These are phyloP conservation scores for Hesperia comma DNA, from an alignment of 2,888 invertebrate species.

Conservation along the genomic window DNA sequence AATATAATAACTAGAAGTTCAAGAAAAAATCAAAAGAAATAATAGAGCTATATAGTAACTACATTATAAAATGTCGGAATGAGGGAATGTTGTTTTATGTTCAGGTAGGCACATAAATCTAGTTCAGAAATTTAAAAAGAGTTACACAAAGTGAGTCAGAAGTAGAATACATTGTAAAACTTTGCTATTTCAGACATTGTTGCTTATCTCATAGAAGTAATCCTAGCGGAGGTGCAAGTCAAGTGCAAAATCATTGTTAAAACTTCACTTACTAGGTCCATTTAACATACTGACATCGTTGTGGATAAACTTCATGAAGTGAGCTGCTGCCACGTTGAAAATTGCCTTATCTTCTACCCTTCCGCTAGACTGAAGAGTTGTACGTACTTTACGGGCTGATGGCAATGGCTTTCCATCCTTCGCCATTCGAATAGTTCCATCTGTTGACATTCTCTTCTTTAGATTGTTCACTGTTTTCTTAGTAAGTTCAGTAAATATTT, in stretches of 20 bases:
- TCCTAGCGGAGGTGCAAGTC: not conserved
- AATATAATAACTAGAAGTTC: too few species aligned
- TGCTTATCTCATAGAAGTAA: not conserved
- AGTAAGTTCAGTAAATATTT: too few species aligned
- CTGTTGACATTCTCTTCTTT: too few species aligned
- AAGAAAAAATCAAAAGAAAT: too few species aligned
- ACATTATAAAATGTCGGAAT: too few species aligned
- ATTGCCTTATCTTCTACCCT: slow-evolving; percentile 57
- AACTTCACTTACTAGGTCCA: slow-evolving; percentile 56
- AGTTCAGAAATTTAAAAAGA: not conserved
- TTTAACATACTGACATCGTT: slow-evolving; percentile 61
- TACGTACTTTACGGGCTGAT: slow-evolving; percentile 64
- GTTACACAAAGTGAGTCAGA: not conserved
- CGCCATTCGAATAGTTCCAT: slow-evolving; percentile 52
- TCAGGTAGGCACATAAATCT: too few species aligned
- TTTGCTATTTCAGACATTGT: not conserved
- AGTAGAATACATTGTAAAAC: slow-evolving; percentile 1
- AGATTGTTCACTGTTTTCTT: too few species aligned
- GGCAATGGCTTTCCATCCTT: slow-evolving; percentile 57
- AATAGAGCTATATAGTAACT: too few species aligned
- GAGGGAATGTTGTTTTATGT: too few species aligned
- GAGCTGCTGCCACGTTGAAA: slow-evolving; percentile 58
- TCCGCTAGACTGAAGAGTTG: slow-evolving; percentile 59
- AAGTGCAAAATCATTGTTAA: not conserved
- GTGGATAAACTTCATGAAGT: slow-evolving; percentile 62